A percentile compares a stretch with the other conserved stretches of the same genome.
phyloP scores from a whole-genome alignment of 2,113 vertebrate species.

The Synchiropus splendidus region DNA sequence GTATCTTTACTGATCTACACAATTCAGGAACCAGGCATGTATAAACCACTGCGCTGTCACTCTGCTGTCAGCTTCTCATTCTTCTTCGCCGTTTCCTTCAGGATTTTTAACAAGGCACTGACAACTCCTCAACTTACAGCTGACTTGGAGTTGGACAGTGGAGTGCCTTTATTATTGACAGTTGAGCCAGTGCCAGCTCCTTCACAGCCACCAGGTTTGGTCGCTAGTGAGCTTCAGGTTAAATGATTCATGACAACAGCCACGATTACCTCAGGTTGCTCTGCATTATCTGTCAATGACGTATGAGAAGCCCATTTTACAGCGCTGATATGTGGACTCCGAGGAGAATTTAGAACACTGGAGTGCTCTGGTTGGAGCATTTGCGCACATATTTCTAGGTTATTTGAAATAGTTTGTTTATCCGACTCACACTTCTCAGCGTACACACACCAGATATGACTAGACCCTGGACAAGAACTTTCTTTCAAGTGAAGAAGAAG shows the following conservation, averaged over 20 bases:
- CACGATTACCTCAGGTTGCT: constrained; percentile 8
- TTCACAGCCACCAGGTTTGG: constrained; percentile 12
- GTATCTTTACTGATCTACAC: no score
- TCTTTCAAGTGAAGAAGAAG: no score
- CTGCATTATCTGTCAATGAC: not conserved
- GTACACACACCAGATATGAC: no score
- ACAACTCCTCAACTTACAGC: constrained; percentile 1
- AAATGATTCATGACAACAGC: constrained; percentile 35
- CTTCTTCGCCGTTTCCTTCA: not conserved
- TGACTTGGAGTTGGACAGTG: constrained; percentile 2
- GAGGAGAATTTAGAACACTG: no score
- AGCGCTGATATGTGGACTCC: no score
- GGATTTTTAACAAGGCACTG: constrained; percentile 1
- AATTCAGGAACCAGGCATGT: no score
- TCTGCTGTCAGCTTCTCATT: not conserved
- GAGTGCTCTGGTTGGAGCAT: no score
- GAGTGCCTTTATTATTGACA: constrained; percentile 13
- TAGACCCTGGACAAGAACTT: no score
- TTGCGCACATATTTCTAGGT: no score
- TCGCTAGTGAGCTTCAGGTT: constrained; percentile 10
- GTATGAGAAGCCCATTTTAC: no score
- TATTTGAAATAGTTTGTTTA: no score
- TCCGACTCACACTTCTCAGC: no score
- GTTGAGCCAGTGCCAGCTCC: constrained; percentile 1
- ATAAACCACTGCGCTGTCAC: not conserved